These are phyloP conservation scores for Gavia stellata DNA, from an alignment of 2,113 vertebrate species.

Conservation along the genomic window DNA sequence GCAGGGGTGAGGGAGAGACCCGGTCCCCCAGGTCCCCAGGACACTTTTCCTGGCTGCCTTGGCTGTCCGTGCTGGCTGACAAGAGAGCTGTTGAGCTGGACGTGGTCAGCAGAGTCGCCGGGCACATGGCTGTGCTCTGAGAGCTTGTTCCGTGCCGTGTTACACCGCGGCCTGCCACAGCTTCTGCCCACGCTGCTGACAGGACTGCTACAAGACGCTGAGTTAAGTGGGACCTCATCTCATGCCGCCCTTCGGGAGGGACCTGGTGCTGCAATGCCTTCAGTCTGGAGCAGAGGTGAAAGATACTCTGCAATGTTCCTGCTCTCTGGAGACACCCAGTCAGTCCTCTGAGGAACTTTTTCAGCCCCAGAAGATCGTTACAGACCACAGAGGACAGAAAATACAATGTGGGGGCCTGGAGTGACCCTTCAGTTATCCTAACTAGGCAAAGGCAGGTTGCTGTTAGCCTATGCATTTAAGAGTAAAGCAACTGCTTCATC, in stretches of 20 bases:
- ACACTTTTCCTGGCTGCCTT: not conserved
- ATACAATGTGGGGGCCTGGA: not conserved
- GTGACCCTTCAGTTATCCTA: not conserved
- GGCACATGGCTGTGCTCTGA: rapidly evolving
- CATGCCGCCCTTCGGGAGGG: not conserved
- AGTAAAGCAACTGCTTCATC: not conserved
- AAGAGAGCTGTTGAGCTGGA: not conserved
- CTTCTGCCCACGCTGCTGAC: not conserved
- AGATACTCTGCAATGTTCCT: rapidly evolving
- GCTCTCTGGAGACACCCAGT: not conserved
- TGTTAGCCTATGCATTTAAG: not conserved
- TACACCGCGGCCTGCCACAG: rapidly evolving
- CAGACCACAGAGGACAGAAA: not conserved
- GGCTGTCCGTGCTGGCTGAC: not conserved
- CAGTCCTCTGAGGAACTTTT: not conserved
- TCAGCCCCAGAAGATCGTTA: not conserved
- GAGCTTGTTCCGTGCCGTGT: rapidly evolving
- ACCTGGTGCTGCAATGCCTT: not conserved
- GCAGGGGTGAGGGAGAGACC: too few relatives aligned
- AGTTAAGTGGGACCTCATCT: rapidly evolving
- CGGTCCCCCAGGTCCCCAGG: not conserved
- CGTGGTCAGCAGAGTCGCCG: rapidly evolving
- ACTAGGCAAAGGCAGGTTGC: not conserved
- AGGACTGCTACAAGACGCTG: rapidly evolving
- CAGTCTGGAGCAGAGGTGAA: not conserved